A percentile compares a stretch with the other conserved stretches of the same genome.
These are phyloP conservation scores for Rostratula benghalensis DNA, from an alignment of 2,113 vertebrate genomes.

Conservation along the genomic window DNA sequence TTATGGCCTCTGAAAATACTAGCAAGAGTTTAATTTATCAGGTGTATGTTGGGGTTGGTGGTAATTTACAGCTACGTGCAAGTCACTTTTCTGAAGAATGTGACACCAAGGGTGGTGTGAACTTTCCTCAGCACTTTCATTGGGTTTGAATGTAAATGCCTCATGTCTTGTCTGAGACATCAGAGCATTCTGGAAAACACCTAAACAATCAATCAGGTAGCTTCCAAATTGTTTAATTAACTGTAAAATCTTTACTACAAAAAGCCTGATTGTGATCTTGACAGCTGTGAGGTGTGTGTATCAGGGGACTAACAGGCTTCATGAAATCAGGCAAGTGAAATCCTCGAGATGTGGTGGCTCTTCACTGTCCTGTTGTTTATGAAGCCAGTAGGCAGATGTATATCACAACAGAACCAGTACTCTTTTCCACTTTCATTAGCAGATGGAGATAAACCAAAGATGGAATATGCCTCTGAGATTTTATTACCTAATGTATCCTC, in stretches of 20 bases:
- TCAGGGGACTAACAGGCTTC: neutral
- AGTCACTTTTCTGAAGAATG: neutral
- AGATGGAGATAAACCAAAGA: neutral
- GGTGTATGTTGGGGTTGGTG: neutral
- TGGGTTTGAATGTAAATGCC: neutral
- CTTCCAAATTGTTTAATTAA: neutral
- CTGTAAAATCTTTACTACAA: neutral
- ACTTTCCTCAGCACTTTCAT: neutral
- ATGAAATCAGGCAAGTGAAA: neutral
- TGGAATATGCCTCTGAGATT: neutral
- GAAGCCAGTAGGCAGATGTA: neutral
- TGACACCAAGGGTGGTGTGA: neutral
- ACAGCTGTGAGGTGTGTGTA: accelerated
- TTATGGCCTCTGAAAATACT: neutral
- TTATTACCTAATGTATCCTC: neutral
- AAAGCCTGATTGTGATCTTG: neutral
- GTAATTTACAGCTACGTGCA: neutral
- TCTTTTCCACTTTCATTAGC: neutral
- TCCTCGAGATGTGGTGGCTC: neutral
- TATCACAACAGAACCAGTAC: neutral
- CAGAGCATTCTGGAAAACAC: neutral
- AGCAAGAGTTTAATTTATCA: neutral
- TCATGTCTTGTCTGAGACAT: neutral
- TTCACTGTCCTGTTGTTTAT: neutral
- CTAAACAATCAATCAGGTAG: neutral